Conservation (phyloP, 2,113 vertebrate species). For the Pogona vitticeps region DNA sequence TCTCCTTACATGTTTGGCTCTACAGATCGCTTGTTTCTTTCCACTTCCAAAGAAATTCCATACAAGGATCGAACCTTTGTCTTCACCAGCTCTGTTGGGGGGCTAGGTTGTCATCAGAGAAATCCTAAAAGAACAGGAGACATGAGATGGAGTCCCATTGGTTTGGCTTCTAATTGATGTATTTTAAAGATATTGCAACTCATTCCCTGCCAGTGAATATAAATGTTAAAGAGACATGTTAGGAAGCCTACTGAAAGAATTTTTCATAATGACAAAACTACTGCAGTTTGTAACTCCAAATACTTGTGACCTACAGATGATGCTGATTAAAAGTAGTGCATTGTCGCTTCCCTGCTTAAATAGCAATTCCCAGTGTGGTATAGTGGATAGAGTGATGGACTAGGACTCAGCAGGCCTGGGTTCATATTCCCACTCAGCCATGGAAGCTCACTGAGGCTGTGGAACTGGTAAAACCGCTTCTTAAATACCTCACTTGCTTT, state of each 20-base stretch:
- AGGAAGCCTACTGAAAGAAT: neutral
- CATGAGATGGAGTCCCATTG: neutral
- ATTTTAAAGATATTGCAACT: neutral
- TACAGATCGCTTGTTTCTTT: neutral
- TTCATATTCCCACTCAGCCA: too few relatives aligned
- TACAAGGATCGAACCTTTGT: neutral
- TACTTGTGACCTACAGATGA: neutral
- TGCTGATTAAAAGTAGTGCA: slow-evolving; percentile 18
- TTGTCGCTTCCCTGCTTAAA: neutral
- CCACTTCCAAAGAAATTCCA: neutral
- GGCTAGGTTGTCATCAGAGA: neutral
- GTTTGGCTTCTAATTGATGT: neutral
- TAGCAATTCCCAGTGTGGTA: neutral
- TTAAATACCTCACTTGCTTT: too few relatives aligned
- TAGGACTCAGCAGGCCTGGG: too few relatives aligned
- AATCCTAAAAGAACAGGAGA: neutral
- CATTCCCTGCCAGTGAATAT: too few relatives aligned
- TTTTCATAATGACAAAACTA: slow-evolving; percentile 9
- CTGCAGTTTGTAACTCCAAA: neutral
- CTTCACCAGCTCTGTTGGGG: too few relatives aligned
- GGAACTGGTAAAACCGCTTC: too few relatives aligned
- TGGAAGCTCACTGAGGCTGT: too few relatives aligned
- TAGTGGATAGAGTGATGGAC: too few relatives aligned
- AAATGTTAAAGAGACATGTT: neutral
- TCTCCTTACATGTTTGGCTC: neutral